These are phyloP conservation scores for Ictalurus furcatus DNA, from an alignment of 2,113 vertebrate species.

Conservation along the genomic window DNA sequence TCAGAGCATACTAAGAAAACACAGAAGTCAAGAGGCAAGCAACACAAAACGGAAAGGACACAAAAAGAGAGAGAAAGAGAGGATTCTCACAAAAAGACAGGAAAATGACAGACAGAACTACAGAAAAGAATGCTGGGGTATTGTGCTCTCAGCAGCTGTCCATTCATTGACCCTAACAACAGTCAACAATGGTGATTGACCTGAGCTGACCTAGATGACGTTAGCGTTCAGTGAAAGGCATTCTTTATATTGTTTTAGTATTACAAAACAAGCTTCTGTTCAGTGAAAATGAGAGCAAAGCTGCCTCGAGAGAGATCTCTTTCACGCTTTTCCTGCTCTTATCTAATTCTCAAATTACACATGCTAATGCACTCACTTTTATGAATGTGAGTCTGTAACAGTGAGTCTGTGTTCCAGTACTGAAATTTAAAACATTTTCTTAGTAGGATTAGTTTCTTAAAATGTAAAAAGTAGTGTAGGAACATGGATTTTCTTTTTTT, in stretches of 20 bases:
- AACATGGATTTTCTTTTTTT: not conserved
- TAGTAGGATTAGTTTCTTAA: not conserved
- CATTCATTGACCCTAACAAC: not conserved
- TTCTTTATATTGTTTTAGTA: not conserved
- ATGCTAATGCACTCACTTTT: not conserved
- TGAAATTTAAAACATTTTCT: not conserved
- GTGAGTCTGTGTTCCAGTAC: not conserved
- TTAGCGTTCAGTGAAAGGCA: slow-evolving; percentile 12
- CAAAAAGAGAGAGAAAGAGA: slow-evolving; percentile 1
- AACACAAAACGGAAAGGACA: slow-evolving; percentile 27
- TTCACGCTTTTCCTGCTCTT: not conserved
- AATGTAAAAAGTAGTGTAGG: not conserved
- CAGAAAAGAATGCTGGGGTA: slow-evolving; percentile 35
- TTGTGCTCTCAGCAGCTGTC: slow-evolving; percentile 38
- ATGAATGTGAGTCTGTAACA: not conserved
- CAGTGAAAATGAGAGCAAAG: not conserved
- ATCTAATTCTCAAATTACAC: slow-evolving; percentile 10
- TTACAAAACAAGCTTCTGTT: slow-evolving; percentile 13
- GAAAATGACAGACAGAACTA: slow-evolving; percentile 46
- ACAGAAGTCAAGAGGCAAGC: slow-evolving; percentile 19
- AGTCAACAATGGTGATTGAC: not conserved
- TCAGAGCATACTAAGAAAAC: slow-evolving; percentile 43
- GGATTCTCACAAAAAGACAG: slow-evolving; percentile 44
- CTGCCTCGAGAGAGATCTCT: not conserved
- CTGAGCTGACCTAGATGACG: slow-evolving; percentile 1